Evolutionary conservation across 2,888 invertebrate genomes (phyloP).

Genomic region (Papilio demoleus): DNA sequence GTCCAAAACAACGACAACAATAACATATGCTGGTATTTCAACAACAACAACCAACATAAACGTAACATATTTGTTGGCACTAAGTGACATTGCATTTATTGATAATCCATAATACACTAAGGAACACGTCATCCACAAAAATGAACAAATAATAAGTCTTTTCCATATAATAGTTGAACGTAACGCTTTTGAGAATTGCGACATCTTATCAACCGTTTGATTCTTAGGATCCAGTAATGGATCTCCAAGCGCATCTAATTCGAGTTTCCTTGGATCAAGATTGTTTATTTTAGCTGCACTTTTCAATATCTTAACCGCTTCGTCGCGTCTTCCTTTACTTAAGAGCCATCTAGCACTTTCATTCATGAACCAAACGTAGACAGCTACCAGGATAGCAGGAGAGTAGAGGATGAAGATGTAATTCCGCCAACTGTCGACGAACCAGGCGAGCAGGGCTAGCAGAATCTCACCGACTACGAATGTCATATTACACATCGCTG

Average conservation of each 20-base stretch:
- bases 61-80: slow-evolving; percentile 89
- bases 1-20: slow-evolving; percentile 86
- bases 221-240: slow-evolving; percentile 66
- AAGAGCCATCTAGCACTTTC: slow-evolving; percentile 92
- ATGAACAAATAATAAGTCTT: slow-evolving; percentile 86
- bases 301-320: slow-evolving; percentile 85
- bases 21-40: slow-evolving; percentile 89
- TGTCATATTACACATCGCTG: slow-evolving; percentile 88
- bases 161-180: slow-evolving; percentile 83
- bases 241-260: slow-evolving; percentile 74
- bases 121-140: slow-evolving; percentile 91
- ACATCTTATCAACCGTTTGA: slow-evolving; percentile 65
- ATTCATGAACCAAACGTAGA: slow-evolving; percentile 89
- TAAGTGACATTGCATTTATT: slow-evolving; percentile 89
- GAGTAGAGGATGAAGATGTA: slow-evolving; percentile 87
- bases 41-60: slow-evolving; percentile 86
- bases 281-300: slow-evolving; percentile 87
- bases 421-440: slow-evolving; percentile 88
- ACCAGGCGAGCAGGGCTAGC: slow-evolving; percentile 88
- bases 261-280: slow-evolving; percentile 74
- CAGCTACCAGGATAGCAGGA: slow-evolving; percentile 86
- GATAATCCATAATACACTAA: slow-evolving; percentile 92
- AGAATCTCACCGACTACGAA: slow-evolving; percentile 90
- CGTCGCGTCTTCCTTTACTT: slow-evolving; percentile 86
- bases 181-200: slow-evolving; percentile 78